These are phyloP conservation scores for Drosophila nigricruria DNA, from an alignment of 2,888 invertebrate species.

Conservation along the genomic window DNA sequence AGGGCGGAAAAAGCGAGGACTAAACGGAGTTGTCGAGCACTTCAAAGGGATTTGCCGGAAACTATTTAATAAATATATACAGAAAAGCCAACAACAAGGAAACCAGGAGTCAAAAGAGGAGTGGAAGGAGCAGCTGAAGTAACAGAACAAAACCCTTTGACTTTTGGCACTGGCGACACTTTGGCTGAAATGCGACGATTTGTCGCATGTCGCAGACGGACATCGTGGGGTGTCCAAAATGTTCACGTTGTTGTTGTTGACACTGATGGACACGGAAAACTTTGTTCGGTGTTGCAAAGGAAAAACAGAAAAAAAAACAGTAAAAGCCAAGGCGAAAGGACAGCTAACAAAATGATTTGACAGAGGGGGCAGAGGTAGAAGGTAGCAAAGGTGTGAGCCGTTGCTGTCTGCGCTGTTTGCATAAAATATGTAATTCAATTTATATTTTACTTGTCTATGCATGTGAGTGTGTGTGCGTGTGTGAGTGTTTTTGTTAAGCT, in stretches of 20 bases:
- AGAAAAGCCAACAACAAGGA: neutral
- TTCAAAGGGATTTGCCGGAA: slow-evolving; percentile 62
- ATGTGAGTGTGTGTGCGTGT: neutral
- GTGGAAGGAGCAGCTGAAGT: neutral
- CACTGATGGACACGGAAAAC: slow-evolving; percentile 62
- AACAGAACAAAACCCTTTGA: slow-evolving; percentile 52
- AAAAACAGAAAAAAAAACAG: neutral
- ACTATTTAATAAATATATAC: slow-evolving; percentile 61
- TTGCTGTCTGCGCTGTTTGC: slow-evolving; percentile 61
- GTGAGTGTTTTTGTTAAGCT: slow-evolving; percentile 19
- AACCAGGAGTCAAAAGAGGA: no score
- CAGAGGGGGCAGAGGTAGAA: neutral
- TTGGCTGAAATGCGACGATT: slow-evolving; percentile 52
- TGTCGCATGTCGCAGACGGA: slow-evolving; percentile 53
- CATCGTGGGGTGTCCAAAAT: slow-evolving; percentile 52
- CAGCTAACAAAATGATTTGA: slow-evolving; percentile 21
- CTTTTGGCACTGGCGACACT: slow-evolving; percentile 51
- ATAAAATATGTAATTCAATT: slow-evolving; percentile 80
- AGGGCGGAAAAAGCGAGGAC: neutral
- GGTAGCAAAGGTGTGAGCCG: slow-evolving; percentile 2
- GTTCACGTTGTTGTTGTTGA: slow-evolving; percentile 39
- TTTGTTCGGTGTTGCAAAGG: slow-evolving; percentile 34
- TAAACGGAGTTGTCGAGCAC: slow-evolving; percentile 44
- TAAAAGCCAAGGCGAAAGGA: slow-evolving; percentile 20
- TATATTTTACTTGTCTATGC: slow-evolving; percentile 58